phyloP scores from a whole-genome alignment of 1,140 invertebrate genomes.

The Spodoptera frugiperda region DNA sequence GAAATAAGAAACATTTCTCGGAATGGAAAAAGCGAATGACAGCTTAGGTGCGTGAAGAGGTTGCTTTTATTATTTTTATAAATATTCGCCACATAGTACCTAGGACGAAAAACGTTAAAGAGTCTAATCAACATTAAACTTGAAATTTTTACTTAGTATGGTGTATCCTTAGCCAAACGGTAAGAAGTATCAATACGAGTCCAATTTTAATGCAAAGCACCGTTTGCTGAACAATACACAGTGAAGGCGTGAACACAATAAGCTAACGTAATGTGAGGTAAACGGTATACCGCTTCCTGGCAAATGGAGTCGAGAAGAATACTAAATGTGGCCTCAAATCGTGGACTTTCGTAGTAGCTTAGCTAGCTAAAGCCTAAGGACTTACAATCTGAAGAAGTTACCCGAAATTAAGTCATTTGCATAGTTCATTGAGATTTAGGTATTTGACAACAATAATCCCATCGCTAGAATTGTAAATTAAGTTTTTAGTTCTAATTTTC shows the following conservation, averaged over 20 bases:
- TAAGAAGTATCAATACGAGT: slow-evolving; percentile 40
- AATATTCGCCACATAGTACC: too few relatives aligned
- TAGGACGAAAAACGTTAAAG: too few relatives aligned
- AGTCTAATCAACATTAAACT: too few relatives aligned
- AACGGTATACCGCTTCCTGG: slow-evolving; percentile 74
- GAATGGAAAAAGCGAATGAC: too few relatives aligned
- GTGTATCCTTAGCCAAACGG: too few relatives aligned
- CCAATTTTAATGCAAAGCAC: slow-evolving; percentile 69
- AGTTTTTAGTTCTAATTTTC: slow-evolving; percentile 1
- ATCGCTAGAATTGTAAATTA: slow-evolving; percentile 11
- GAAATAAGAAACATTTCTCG: not conserved
- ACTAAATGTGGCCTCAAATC: slow-evolving; percentile 66
- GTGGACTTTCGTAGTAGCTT: slow-evolving; percentile 45
- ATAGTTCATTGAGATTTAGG: slow-evolving; percentile 21
- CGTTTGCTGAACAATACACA: slow-evolving; percentile 67
- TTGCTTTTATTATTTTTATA: too few relatives aligned
- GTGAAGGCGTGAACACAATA: slow-evolving; percentile 68
- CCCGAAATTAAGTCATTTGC: slow-evolving; percentile 20
- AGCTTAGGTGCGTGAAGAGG: too few relatives aligned
- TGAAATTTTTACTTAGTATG: too few relatives aligned
- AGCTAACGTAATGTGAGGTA: slow-evolving; percentile 76
- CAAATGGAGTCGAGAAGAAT: slow-evolving; percentile 64
- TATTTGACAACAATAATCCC: slow-evolving; percentile 5
- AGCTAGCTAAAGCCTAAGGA: slow-evolving; percentile 46
- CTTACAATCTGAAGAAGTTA: slow-evolving; percentile 21